Conservation (phyloP, 2,113 vertebrate genomes). For the Gadus macrocephalus region DNA sequence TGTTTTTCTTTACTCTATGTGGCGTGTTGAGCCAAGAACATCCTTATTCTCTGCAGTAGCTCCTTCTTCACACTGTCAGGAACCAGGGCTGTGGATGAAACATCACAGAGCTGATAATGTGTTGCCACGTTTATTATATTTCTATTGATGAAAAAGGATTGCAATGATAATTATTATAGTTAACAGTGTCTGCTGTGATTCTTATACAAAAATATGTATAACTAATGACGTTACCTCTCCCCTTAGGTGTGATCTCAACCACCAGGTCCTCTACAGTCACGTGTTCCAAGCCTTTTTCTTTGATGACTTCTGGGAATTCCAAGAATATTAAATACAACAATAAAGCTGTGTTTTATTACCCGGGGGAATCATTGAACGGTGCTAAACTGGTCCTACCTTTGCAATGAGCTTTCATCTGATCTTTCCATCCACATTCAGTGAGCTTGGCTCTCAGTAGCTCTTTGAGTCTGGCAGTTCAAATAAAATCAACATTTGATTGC, state of each 20-base stretch:
- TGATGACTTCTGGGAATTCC: slow-evolving; percentile 84
- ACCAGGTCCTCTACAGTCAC: slow-evolving; percentile 97
- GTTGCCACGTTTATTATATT: not conserved
- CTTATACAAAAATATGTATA: not conserved
- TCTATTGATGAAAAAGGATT: not conserved
- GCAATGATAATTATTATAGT: not conserved
- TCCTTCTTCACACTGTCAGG: slow-evolving; percentile 99
- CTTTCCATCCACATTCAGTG: slow-evolving; percentile 97
- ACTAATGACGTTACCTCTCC: slow-evolving; percentile 80
- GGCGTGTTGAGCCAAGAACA: slow-evolving; percentile 91
- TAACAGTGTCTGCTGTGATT: too few species aligned
- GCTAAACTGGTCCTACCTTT: slow-evolving; percentile 78
- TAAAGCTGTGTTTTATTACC: not conserved
- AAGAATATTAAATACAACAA: not conserved
- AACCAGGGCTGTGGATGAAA: slow-evolving; percentile 81
- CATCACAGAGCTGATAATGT: not conserved
- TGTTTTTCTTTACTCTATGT: slow-evolving; percentile 65
- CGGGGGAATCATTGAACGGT: not conserved
- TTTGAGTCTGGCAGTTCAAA: slow-evolving; percentile 79
- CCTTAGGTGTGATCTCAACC: slow-evolving; percentile 96
- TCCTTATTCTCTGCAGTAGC: slow-evolving; percentile 95
- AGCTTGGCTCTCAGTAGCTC: slow-evolving; percentile 92
- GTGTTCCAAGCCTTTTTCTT: slow-evolving; percentile 95
- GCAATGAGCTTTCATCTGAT: slow-evolving; percentile 95
- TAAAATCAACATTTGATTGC: too few species aligned